These are phyloP conservation scores for Metacarcinus magister DNA, from an alignment of 2,888 invertebrate genomes.

Conservation along the genomic window DNA sequence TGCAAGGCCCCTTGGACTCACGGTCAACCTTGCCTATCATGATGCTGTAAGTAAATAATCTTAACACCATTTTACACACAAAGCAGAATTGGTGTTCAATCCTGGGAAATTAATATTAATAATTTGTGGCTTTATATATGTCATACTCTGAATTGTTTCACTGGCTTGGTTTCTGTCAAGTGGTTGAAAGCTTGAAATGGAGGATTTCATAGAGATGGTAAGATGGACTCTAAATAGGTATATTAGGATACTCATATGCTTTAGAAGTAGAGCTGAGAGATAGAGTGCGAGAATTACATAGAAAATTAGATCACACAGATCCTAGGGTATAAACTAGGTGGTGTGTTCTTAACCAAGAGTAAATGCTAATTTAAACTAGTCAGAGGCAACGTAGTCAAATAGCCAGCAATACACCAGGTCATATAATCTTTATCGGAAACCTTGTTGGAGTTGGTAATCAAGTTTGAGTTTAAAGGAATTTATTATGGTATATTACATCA, in stretches of 20 bases:
- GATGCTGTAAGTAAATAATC: slow-evolving; percentile 88
- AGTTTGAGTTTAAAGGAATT: too few relatives aligned
- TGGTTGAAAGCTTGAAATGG: not conserved
- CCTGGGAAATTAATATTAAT: not conserved
- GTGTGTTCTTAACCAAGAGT: too few relatives aligned
- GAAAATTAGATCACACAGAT: too few relatives aligned
- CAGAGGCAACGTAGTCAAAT: too few relatives aligned
- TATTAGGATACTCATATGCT: not conserved
- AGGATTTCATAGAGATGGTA: not conserved
- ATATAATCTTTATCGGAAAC: too few relatives aligned
- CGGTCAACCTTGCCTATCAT: slow-evolving; percentile 95
- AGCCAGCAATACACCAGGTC: too few relatives aligned
- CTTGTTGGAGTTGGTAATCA: too few relatives aligned
- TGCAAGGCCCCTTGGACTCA: slow-evolving; percentile 97
- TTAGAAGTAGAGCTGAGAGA: too few relatives aligned
- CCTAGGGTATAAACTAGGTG: too few relatives aligned
- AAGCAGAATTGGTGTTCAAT: not conserved
- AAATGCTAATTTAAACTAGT: too few relatives aligned
- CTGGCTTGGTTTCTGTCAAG: not conserved
- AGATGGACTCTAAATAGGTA: not conserved
- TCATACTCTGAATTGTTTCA: not conserved
- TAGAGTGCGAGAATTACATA: too few relatives aligned
- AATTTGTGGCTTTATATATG: not conserved
- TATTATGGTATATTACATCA: too few relatives aligned
- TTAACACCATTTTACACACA: not conserved